Percentiles rank a stretch among this genome's conserved stretches.
Evolutionary conservation across 2,113 vertebrate genomes (phyloP).

Genomic region (Ramphastos sulfuratus): DNA sequence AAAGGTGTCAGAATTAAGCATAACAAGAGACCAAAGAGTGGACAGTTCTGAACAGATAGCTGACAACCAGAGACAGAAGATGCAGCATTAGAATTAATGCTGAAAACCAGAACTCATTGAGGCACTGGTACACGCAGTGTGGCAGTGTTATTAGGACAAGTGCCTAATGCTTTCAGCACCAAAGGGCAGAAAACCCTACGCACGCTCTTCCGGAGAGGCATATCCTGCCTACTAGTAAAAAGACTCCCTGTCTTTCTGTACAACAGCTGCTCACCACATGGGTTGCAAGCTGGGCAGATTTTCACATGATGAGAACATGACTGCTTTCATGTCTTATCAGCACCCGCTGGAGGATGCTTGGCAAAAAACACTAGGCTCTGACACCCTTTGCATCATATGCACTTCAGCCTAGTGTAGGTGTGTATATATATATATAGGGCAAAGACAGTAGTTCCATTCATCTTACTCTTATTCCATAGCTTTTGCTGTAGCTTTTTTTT

Average conservation of each 20-base stretch:
- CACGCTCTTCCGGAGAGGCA: fast-evolving
- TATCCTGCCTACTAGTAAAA: not conserved
- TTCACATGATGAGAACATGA: not conserved
- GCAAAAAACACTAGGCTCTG: not conserved
- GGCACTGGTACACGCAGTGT: not conserved
- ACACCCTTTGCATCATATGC: not conserved
- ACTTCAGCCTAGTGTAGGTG: not conserved
- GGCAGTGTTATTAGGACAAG: not conserved
- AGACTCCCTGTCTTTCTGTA: not conserved
- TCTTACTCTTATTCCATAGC: not conserved
- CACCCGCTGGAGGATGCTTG: not conserved
- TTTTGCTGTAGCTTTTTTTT: not conserved
- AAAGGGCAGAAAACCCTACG: not conserved
- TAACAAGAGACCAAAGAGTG: not conserved
- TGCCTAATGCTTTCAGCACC: not conserved
- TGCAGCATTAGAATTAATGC: not conserved
- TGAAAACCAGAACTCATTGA: not conserved
- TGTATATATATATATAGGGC: not conserved
- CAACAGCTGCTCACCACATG: not conserved
- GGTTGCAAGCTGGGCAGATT: not conserved
- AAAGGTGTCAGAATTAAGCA: not conserved
- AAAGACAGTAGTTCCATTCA: not conserved
- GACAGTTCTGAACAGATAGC: not conserved
- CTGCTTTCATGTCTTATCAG: not conserved
- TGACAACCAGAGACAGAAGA: not conserved